These are phyloP conservation scores for Athene cunicularia DNA, from an alignment of 2,113 vertebrate species.

Conservation along the genomic window DNA sequence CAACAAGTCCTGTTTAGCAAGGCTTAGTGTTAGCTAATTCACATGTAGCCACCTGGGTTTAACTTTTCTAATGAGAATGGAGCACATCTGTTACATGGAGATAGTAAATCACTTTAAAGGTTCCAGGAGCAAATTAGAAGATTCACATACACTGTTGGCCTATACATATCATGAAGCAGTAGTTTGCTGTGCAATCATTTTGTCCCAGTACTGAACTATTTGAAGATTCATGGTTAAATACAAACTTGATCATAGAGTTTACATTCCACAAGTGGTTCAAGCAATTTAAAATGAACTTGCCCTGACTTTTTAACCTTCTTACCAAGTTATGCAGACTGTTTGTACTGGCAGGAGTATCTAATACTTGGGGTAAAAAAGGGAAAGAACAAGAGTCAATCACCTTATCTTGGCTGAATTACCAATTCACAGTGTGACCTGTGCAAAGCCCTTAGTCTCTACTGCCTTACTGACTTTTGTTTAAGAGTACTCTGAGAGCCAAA, in stretches of 20 bases:
- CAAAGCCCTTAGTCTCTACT: background rate
- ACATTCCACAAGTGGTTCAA: background rate
- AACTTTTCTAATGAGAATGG: background rate
- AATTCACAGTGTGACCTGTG: background rate
- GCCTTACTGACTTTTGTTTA: background rate
- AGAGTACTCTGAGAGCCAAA: background rate
- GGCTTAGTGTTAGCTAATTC: background rate
- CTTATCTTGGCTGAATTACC: background rate
- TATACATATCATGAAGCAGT: background rate
- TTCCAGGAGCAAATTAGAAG: background rate
- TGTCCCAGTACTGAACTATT: background rate
- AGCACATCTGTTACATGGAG: background rate
- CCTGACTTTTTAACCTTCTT: conserved; percentile 14
- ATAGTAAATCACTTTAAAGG: background rate
- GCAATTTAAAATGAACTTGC: background rate
- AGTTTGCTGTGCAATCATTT: background rate
- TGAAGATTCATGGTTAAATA: background rate
- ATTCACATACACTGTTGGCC: background rate
- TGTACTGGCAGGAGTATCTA: background rate
- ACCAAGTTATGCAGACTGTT: conserved; percentile 5
- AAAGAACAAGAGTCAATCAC: background rate
- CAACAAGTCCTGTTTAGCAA: background rate
- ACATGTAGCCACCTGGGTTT: background rate
- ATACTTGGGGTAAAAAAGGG: background rate
- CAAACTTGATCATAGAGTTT: background rate